Evolutionary conservation across 2,797 vertebrate species (phyloP), one percentile per base, ranked within the genome.

Genomic region (Schizothorax lantsangensis): DNA sequence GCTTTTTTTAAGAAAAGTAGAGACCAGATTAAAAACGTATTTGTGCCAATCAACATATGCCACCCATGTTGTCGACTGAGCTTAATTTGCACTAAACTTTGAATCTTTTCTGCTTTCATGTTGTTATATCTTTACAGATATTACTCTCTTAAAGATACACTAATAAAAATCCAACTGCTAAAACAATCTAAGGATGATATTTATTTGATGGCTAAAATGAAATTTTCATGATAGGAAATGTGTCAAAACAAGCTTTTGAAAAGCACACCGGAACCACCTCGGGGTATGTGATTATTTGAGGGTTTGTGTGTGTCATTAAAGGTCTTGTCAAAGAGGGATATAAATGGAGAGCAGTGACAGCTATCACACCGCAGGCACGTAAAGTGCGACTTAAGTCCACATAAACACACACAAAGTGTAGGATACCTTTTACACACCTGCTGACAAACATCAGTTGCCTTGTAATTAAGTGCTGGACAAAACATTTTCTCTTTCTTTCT

Each of bases 401-500:
- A 68, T 6, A 75, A 33, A 77, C 75, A 77, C 38, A 26, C 62
- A 43, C 74, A 85, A 54, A 79, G 62, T 54, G 75, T 36, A 77
- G 36, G 26, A 68, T 54, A 49, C 52, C 2, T 73, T 36, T 38
- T 21, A 62, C 69, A 82, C 47, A 77, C 71, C 57, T 69, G 79
- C 64, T 79, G 47, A 71, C 33, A 86, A 68, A 69, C 83, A 47
- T 36, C 49, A 2, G 30, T 1, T 40, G 43, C 72, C 62, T 52
- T 84, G 54, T 80, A 75, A 86, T 86, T 82, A 82, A 73, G 47
- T 47, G 38, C 30, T 3, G 49, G 69, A 81, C 68, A 86, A 40
- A 75, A 75, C 69, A 45, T 43, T 40, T 57, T 77, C 71, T 81
- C 79, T 40, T 19, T 59, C 17, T 38, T 7, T 75, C 69, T 75